phyloP scores from a whole-genome alignment of 1,140 invertebrate genomes.

The Rhagoletis zephyria region DNA sequence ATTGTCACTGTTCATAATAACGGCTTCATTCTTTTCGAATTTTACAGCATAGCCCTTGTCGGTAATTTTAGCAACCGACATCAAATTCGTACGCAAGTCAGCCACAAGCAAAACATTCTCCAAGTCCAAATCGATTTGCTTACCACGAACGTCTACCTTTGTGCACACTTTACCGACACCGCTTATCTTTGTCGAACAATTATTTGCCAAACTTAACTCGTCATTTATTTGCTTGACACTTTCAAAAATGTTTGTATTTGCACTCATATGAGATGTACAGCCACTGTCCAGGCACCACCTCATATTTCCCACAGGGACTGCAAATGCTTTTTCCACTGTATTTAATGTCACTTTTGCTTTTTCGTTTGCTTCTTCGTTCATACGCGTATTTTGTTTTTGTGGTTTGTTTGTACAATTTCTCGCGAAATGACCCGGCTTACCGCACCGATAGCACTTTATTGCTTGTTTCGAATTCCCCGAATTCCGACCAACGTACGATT shows the following conservation, averaged over 20 bases:
- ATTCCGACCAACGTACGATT: background rate
- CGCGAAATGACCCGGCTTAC: no score
- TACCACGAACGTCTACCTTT: no score
- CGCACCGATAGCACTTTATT: no score
- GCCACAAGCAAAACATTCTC: background rate
- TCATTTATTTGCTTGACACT: background rate
- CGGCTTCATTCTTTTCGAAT: background rate
- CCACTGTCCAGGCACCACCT: background rate
- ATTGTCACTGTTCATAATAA: background rate
- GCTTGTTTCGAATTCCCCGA: background rate
- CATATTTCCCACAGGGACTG: background rate
- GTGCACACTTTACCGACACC: no score
- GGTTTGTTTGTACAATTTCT: no score
- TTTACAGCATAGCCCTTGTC: background rate
- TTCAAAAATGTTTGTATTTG: background rate
- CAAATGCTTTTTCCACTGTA: background rate
- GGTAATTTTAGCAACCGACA: background rate
- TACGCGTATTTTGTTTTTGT: no score
- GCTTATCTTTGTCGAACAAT: no score
- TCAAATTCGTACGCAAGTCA: constrained; percentile 9
- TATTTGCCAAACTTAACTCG: background rate
- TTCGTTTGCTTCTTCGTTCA: no score
- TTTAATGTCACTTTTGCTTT: no score
- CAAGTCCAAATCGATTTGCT: background rate
- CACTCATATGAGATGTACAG: background rate